Percentiles rank a stretch among this genome's conserved stretches.
Evolutionary conservation across 2,797 vertebrate species (phyloP).

Genomic region (Chiloscyllium punctatum): DNA sequence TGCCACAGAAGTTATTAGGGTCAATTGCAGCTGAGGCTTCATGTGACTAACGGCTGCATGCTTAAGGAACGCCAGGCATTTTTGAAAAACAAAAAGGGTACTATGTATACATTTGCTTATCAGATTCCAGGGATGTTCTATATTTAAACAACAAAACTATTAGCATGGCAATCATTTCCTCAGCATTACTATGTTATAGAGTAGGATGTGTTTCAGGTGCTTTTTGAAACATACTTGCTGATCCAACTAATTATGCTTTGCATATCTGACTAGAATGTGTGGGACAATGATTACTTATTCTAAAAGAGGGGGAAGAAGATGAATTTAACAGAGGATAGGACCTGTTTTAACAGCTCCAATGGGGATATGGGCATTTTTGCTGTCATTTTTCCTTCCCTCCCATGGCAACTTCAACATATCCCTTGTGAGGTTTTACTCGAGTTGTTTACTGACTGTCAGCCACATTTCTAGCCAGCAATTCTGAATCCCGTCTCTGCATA

Average conservation of each 20-base stretch:
- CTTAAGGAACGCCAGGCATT: neutral
- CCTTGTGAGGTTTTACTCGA: neutral
- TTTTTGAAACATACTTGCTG: neutral
- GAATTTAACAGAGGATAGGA: neutral
- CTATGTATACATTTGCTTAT: slow-evolving; percentile 20
- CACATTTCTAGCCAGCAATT: neutral
- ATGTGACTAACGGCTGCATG: neutral
- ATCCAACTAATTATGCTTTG: neutral
- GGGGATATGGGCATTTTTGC: neutral
- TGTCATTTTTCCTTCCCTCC: neutral
- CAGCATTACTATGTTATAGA: neutral
- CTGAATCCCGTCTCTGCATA: slow-evolving; percentile 4
- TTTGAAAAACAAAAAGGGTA: slow-evolving; percentile 2
- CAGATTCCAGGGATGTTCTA: slow-evolving; percentile 32
- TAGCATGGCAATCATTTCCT: neutral
- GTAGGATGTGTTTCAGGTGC: neutral
- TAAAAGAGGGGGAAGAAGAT: neutral
- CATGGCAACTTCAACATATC: neutral
- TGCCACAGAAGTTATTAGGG: neutral
- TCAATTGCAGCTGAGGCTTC: neutral
- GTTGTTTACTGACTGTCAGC: neutral
- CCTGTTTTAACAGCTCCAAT: neutral
- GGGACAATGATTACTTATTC: slow-evolving; percentile 6
- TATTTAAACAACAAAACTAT: slow-evolving; percentile 4
- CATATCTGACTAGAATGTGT: neutral